Evolutionary conservation across 2,113 vertebrate genomes (phyloP), one percentile per base, ranked within the genome.

Genomic region (Hystrix brachyura): DNA sequence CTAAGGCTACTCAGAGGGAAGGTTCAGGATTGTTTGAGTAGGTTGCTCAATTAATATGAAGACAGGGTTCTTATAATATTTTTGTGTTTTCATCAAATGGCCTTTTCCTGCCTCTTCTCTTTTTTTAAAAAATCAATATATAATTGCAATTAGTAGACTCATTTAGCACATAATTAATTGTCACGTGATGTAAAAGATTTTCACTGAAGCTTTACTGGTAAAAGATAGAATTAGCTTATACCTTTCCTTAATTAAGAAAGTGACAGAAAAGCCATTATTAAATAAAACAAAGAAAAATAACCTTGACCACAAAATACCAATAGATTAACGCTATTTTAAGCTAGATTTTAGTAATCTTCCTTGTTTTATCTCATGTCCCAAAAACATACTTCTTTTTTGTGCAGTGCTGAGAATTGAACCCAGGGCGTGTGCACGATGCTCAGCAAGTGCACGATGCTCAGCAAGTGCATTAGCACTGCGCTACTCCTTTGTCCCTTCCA

Each of bases 191-290:
- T 97, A 91, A 92, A 97, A 94, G 88, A 55, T 97, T 97, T 98
- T 83, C 51, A 93, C 72, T 76, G 97, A 95, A 82, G 76, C 90
- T 87, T 51, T 71, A 71, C 95, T 97, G 15, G 2, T 96, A 91
- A 87, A 97, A 96, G 79, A 55, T 48, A 51, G 46, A 76, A 80
- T 80, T 94, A 98, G 65, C 93, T 94, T 62, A 43, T 19, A 95
- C 92, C 69, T 4, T 23, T 38, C 74, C 87, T 96, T 97, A 94
- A 64, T 95, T 96, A 96, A 97, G 95, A 89, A 96, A 98, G 90
- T 60, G n/a, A 46, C n/a, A 87, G 82, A 95, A 97, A 96, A 95
- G 19, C 15, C 1, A 13, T 92, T 81, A n/a, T 96, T 97, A 98
- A 83, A 74, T 48, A 64, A 92, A 95, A 65, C 51, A 72, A 79